Conservation (phyloP, 2,113 vertebrate genomes). For the Poeciliopsis prolifica region DNA sequence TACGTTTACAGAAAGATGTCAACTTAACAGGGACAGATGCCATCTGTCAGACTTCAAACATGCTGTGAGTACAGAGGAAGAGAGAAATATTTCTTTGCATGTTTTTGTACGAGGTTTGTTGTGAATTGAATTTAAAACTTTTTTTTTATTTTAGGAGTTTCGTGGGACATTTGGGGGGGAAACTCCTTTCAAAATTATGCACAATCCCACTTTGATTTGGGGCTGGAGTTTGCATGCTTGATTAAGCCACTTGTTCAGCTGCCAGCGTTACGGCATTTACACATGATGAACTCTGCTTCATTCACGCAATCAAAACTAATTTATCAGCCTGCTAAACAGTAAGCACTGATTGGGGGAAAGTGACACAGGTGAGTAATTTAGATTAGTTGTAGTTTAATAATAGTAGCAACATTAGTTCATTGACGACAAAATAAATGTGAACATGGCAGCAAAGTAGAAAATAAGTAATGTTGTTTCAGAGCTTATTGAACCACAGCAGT, state of each 20-base stretch:
- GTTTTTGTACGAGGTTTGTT: not conserved
- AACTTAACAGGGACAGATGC: slow-evolving; percentile 47
- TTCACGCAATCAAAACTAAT: not conserved
- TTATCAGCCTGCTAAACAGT: not conserved
- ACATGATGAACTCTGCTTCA: not conserved
- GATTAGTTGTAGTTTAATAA: not conserved
- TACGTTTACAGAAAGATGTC: slow-evolving; percentile 30
- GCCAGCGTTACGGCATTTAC: not conserved
- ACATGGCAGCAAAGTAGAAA: not conserved
- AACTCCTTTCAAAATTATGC: not conserved
- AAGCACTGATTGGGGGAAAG: not conserved
- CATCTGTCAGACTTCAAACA: slow-evolving; percentile 36
- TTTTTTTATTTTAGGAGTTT: not conserved
- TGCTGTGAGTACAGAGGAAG: slow-evolving; percentile 6
- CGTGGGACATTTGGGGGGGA: not conserved
- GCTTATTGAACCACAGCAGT: no score
- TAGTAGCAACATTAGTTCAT: not conserved
- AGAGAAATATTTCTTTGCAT: slow-evolving; percentile 18
- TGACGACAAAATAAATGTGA: not conserved
- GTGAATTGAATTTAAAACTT: not conserved
- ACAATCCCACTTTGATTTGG: slow-evolving; percentile 8
- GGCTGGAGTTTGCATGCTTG: not conserved
- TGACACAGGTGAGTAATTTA: slow-evolving; percentile 7
- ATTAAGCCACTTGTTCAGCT: slow-evolving; percentile 13
- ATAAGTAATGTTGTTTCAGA: not conserved